Evolutionary conservation across 1,140 invertebrate species (phyloP).

Genomic region (Aphis gossypii): DNA sequence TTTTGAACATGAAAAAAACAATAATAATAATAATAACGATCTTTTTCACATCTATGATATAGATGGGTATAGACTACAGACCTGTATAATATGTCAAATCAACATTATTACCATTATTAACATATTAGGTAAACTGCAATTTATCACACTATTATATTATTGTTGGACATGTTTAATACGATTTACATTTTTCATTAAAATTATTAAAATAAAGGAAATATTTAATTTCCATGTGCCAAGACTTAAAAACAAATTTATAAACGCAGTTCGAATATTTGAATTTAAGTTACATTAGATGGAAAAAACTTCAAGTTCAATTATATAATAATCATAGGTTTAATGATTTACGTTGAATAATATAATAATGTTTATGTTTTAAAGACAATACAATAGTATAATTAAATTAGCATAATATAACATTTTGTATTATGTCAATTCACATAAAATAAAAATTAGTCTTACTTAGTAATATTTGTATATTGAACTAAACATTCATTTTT

Average conservation of each 20-base stretch:
- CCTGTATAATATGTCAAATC: background rate
- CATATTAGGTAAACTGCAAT: too few relatives aligned
- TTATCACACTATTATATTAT: background rate
- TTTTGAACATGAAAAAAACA: background rate
- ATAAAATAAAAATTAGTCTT: background rate
- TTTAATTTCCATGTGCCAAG: background rate
- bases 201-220: background rate
- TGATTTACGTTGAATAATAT: background rate
- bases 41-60: background rate
- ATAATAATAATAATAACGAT: slow-evolving; percentile 9
- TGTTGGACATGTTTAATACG: background rate
- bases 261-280: background rate
- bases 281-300: background rate
- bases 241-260: background rate
- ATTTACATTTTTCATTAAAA: background rate
- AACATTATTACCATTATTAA: background rate
- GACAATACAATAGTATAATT: background rate
- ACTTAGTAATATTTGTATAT: background rate
- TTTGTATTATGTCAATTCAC: background rate
- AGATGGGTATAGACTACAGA: background rate
- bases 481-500: background rate
- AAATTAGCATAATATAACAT: too few relatives aligned
- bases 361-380: background rate
- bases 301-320: background rate
- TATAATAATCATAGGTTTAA: background rate